Evolutionary conservation across 2,888 invertebrate species (phyloP).

Genomic region (Caprella mutica): DNA sequence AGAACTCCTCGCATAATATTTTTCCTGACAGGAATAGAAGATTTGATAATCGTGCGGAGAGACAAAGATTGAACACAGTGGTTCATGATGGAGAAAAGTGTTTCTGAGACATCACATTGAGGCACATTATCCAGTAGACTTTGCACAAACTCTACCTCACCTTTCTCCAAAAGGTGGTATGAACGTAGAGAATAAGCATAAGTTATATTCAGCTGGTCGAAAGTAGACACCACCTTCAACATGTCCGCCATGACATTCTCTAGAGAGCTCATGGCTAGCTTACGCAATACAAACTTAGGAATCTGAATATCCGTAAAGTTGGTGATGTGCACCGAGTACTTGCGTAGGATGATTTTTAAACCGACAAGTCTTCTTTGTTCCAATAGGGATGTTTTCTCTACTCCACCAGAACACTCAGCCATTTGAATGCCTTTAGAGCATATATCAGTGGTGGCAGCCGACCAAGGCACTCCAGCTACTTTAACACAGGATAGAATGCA

Average conservation of each 20-base stretch:
- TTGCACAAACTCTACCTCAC: too few species aligned
- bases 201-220: conserved; percentile 9
- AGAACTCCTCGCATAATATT: too few species aligned
- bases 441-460: conserved; percentile 21
- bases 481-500: conserved; percentile 24
- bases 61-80: too few species aligned
- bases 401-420: too few species aligned
- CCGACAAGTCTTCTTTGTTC: not conserved
- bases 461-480: conserved; percentile 29
- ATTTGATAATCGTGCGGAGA: too few species aligned
- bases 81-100: too few species aligned
- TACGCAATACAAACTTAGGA: conserved; percentile 26
- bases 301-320: conserved; percentile 3
- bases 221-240: conserved; percentile 17
- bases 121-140: too few species aligned
- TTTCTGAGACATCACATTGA: too few species aligned
- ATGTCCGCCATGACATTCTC: conserved; percentile 16
- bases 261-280: not conserved
- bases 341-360: not conserved
- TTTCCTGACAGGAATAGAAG: too few species aligned
- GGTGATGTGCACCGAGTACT: not conserved
- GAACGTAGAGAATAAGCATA: conserved; percentile 18
- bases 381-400: too few species aligned
- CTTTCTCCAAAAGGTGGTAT: conserved; percentile 13
- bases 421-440: too few species aligned